Base-by-base conservation (phyloP, 2,888 invertebrate species). In the Cremastinae sp. region DNA sequence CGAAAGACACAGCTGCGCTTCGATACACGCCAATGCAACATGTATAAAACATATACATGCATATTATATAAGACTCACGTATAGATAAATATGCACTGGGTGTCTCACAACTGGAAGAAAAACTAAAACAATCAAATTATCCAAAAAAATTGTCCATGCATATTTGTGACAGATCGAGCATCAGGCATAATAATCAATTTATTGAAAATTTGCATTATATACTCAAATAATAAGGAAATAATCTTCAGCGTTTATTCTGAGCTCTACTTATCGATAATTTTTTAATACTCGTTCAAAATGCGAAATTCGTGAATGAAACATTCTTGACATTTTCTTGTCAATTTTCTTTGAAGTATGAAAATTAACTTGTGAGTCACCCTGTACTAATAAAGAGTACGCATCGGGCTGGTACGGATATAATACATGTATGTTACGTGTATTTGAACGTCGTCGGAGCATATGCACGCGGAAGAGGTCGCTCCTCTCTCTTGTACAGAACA, bases 1-100 rank as follows among this genome's bases (percentile, higher is more conserved):
- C 77, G 75, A 80, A 28, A 28, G 28, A 77, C 80, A 79, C 76
- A 76, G 76, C 76, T 76, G 76, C 73, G 69, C 76, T 51, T 56
- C 56, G 73, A 73, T 76, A 73, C 49, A 65, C 22, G 9, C 65
- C 35, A 66, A 68, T 64, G 49, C 28, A 55, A 39, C 58, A 39
- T 65, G 37, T 51, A 49, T 51, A 62, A 64, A 18, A 62, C 55
- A 56, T 10, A 56, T 76, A 75, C 28, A 18, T 43, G n/a, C n/a
- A 55, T 45, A 45, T 55, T 73, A 73, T 51, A 58, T 58, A 71
- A 75, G 61, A 75, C 41, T 51, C 51, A 59, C 56, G 55, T 77
- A 76, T 18, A 14, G 43, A 45, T 47, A 55, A 45, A 55, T n/a
- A 53, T 45, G 28, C 28, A 28, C 28, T 3, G 28, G 28, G 28